These are phyloP conservation scores for Cerceris ruficornis DNA, from an alignment of 2,888 invertebrate genomes.

Conservation along the genomic window DNA sequence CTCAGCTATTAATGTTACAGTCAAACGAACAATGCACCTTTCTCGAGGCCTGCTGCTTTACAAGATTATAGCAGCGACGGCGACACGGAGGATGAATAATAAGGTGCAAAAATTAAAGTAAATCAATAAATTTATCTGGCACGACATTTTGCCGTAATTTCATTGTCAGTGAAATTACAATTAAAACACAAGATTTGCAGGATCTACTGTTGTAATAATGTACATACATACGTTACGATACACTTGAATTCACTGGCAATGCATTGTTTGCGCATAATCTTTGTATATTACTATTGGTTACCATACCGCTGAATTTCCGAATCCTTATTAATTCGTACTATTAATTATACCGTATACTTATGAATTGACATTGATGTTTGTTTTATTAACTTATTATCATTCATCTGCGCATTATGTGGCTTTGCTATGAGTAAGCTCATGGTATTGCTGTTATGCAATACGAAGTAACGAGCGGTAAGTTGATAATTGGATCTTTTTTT, in stretches of 20 bases:
- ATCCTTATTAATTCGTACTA: constrained; percentile 47
- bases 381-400: constrained; percentile 30
- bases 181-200: constrained; percentile 46
- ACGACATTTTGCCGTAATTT: constrained; percentile 51
- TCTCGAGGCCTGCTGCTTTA: constrained; percentile 84
- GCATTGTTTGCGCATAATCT: constrained; percentile 50
- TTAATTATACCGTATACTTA: constrained; percentile 47
- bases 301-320: constrained; percentile 27
- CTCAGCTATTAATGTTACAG: constrained; percentile 71
- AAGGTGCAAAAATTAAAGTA: constrained; percentile 29
- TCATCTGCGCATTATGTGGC: constrained; percentile 20
- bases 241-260: constrained; percentile 53
- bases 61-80: constrained; percentile 93
- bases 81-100: constrained; percentile 95
- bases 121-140: constrained; percentile 37
- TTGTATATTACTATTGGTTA: constrained; percentile 51
- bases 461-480: constrained; percentile 12
- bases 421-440: constrained; percentile 5
- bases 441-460: constrained; percentile 25
- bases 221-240: constrained; percentile 14
- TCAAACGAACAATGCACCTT: constrained; percentile 83
- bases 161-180: constrained; percentile 23
- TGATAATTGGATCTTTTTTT: constrained; percentile 33
- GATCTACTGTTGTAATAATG: constrained; percentile 37
- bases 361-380: constrained; percentile 33